These are phyloP conservation scores for Stenchaetothrips biformis DNA, from an alignment of 2,888 invertebrate species.

Conservation along the genomic window DNA sequence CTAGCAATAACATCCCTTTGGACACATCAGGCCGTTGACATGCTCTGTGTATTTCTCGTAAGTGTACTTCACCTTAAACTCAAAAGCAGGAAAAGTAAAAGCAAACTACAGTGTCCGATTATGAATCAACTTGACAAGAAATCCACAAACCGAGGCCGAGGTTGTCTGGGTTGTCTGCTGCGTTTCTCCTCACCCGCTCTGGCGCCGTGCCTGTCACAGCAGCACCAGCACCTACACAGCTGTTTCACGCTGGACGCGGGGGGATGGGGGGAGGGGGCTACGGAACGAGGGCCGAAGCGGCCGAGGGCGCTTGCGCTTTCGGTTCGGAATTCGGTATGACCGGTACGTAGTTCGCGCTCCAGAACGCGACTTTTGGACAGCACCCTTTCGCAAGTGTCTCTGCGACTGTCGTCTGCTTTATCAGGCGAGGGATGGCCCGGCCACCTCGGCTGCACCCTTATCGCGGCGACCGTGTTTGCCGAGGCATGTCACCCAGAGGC, in stretches of 20 bases:
- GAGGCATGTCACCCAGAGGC: not conserved
- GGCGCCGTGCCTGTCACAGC: not conserved
- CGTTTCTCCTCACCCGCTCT: no score
- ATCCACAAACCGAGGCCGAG: not conserved
- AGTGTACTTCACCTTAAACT: not conserved
- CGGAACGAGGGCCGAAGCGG: not conserved
- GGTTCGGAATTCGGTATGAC: slow-evolving; percentile 10
- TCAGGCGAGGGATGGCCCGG: not conserved
- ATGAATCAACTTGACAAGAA: not conserved
- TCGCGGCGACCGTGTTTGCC: not conserved
- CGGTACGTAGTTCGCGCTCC: slow-evolving; percentile 8
- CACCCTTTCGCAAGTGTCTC: slow-evolving; percentile 18
- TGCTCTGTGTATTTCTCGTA: not conserved
- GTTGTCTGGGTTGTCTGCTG: no score
- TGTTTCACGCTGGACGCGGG: not conserved
- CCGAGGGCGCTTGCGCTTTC: not conserved
- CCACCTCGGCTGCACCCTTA: not conserved
- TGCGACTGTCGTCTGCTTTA: not conserved
- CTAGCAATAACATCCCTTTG: not conserved
- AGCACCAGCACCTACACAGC: no score
- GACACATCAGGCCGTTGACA: not conserved
- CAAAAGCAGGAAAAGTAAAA: no score
- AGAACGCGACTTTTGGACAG: not conserved
- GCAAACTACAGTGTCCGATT: not conserved
- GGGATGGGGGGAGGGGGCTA: not conserved